Evolutionary conservation across 2,888 invertebrate species (phyloP).

Genomic region (Drosophila barbarae): DNA sequence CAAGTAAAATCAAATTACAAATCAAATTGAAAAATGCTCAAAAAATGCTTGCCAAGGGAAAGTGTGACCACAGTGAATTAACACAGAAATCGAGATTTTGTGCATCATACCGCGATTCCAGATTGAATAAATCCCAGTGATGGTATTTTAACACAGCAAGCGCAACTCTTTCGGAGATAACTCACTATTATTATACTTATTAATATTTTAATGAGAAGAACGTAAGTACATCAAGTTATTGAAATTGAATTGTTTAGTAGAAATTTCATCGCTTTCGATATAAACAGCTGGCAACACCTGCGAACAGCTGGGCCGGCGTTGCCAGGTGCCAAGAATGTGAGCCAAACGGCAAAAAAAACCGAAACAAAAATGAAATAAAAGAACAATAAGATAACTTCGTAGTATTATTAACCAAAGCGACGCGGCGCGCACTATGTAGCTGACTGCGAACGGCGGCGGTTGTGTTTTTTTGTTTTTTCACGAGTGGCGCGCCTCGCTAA

Average conservation of each 20-base stretch:
- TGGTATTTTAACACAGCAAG: no score
- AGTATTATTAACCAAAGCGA: constrained; percentile 30
- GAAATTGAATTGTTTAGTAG: no score
- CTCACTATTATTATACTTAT: neutral
- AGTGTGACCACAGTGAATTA: constrained; percentile 2
- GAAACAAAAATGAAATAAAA: constrained; percentile 21
- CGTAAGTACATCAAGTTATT: neutral
- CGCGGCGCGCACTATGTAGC: constrained; percentile 30
- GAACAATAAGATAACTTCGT: constrained; percentile 25
- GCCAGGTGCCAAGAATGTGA: constrained; percentile 17
- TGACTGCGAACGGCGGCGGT: constrained; percentile 31
- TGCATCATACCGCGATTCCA: neutral
- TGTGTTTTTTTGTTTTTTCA: constrained; percentile 4
- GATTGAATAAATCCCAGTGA: neutral
- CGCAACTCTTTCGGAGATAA: neutral
- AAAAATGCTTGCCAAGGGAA: neutral
- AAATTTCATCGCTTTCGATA: neutral
- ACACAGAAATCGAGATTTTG: neutral
- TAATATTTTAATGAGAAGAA: no score
- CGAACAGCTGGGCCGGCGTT: constrained; percentile 28
- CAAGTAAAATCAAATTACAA: neutral
- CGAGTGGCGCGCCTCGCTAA: constrained; percentile 10
- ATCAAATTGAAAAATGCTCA: neutral
- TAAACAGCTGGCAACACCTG: constrained; percentile 19
- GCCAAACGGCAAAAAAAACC: constrained; percentile 3